Conservation (phyloP, 2,113 vertebrate species). For the Indicator indicator region DNA sequence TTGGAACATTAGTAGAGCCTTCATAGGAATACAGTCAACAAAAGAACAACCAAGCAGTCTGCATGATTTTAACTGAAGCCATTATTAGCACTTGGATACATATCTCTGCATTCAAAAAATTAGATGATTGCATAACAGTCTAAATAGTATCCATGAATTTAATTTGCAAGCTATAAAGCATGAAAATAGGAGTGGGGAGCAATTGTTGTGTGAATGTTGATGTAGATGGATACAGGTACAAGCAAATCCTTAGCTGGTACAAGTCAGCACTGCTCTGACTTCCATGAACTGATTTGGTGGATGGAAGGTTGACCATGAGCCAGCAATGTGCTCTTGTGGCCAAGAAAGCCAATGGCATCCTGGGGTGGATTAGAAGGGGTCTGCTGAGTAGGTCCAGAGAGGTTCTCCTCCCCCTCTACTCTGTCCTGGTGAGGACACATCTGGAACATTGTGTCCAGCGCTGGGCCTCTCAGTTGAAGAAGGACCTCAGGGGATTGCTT, state of each 20-base stretch:
- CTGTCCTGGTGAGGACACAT: too few relatives aligned
- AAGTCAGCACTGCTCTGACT: background rate
- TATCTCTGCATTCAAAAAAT: background rate
- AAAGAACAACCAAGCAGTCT: background rate
- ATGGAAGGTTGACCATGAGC: too few relatives aligned
- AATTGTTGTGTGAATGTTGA: background rate
- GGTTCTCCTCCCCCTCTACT: too few relatives aligned
- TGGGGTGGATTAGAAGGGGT: too few relatives aligned
- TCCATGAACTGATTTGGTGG: background rate
- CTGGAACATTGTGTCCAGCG: too few relatives aligned
- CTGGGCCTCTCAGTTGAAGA: too few relatives aligned
- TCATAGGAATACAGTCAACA: background rate
- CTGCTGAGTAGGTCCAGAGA: too few relatives aligned
- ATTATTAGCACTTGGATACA: background rate
- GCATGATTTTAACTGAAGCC: background rate
- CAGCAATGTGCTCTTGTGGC: too few relatives aligned
- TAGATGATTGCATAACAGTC: background rate
- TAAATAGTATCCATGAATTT: background rate
- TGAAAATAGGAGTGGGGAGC: background rate
- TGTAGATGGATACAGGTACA: background rate
- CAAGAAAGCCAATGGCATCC: too few relatives aligned
- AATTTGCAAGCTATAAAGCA: background rate
- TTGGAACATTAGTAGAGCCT: conserved; percentile 41
- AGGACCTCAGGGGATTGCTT: too few relatives aligned
- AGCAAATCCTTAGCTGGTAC: background rate